These are phyloP conservation scores for Anastrepha ludens DNA, from an alignment of 1,140 invertebrate genomes.

Conservation along the genomic window DNA sequence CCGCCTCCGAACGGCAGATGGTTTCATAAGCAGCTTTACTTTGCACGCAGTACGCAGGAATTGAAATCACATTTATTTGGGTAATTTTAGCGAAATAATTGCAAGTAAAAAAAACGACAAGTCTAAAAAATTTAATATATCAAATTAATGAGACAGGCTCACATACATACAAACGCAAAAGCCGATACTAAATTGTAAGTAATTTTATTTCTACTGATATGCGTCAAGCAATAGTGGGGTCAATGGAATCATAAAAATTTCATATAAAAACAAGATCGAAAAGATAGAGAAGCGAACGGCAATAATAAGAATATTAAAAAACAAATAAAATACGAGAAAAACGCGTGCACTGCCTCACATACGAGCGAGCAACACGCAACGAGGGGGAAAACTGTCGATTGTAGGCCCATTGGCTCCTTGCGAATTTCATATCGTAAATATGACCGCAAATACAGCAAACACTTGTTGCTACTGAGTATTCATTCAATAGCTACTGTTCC, in stretches of 20 bases:
- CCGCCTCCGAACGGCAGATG: too few species aligned
- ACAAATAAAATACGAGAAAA: too few species aligned
- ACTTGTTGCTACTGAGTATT: slow-evolving; percentile 13
- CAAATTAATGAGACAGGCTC: not conserved
- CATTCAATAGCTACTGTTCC: not conserved
- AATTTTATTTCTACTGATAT: slow-evolving; percentile 7
- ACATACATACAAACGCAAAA: not conserved
- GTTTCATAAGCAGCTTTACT: too few species aligned
- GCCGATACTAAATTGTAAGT: not conserved
- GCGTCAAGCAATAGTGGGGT: not conserved
- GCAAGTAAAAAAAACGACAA: not conserved
- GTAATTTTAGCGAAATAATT: not conserved
- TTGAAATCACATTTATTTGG: not conserved
- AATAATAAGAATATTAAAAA: not conserved
- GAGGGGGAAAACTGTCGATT: not conserved
- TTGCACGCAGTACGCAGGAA: not conserved
- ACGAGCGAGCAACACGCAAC: too few species aligned
- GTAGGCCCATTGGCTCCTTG: not conserved
- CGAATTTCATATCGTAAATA: not conserved
- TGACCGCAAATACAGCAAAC: not conserved
- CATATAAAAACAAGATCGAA: not conserved
- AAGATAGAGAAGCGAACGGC: not conserved
- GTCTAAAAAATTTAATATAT: not conserved
- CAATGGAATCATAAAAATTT: slow-evolving; percentile 31
- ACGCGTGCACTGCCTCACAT: too few species aligned